Evolutionary conservation across 2,888 invertebrate genomes (phyloP).

Genomic region (Oligia latruncula): DNA sequence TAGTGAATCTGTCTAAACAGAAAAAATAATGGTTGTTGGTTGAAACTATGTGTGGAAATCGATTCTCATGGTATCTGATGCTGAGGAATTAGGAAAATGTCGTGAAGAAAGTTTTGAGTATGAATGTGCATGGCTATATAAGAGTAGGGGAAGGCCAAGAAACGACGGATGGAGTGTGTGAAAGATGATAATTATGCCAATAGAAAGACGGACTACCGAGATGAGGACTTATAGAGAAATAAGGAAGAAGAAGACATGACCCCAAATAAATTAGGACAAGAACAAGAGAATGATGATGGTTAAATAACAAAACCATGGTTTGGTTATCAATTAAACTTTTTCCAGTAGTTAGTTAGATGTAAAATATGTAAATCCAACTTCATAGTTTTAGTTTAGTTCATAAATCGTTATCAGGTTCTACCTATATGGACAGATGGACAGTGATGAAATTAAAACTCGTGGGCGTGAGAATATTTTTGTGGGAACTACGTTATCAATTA

Average conservation of each 20-base stretch:
- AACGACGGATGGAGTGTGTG: background rate
- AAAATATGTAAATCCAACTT: constrained; percentile 1
- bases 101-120: background rate
- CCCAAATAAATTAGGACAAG: background rate
- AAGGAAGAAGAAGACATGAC: background rate
- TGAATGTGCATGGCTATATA: too few species aligned
- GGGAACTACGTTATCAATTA: constrained; percentile 67
- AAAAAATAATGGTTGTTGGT: background rate
- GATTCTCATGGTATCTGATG: background rate
- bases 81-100: background rate
- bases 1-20: background rate
- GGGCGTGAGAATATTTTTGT: constrained; percentile 75
- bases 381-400: constrained; percentile 14
- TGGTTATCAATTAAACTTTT: background rate
- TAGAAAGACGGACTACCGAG: background rate
- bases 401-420: constrained; percentile 53
- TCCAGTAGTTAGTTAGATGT: background rate
- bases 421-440: constrained; percentile 53
- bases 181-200: too few species aligned
- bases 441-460: constrained; percentile 60
- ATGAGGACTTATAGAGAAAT: background rate
- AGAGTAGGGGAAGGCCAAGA: background rate
- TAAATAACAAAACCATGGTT: background rate
- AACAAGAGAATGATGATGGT: background rate
- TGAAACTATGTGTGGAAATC: background rate